Evolutionary conservation across 2,113 vertebrate genomes (phyloP).

Genomic region (Reinhardtius hippoglossoides): DNA sequence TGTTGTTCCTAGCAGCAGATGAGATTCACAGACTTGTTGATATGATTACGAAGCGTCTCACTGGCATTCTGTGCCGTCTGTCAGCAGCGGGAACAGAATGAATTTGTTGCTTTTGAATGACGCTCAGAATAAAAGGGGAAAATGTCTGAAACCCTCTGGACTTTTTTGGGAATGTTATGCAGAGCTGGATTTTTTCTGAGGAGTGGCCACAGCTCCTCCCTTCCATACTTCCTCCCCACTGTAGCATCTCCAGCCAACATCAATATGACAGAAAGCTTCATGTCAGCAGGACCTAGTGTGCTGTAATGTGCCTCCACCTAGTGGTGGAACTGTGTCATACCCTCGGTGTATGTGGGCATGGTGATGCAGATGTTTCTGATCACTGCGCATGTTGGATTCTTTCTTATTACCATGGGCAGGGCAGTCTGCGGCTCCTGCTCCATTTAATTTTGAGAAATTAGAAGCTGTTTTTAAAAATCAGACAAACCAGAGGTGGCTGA

Average conservation of each 20-base stretch:
- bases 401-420: constrained; percentile 11
- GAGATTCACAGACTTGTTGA: constrained; percentile 46
- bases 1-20: constrained; percentile 42
- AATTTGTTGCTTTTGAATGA: constrained; percentile 50
- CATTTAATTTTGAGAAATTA: constrained; percentile 39
- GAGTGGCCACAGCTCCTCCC: constrained; percentile 62
- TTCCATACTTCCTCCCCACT: constrained; percentile 33
- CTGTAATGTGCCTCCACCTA: constrained; percentile 53
- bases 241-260: constrained; percentile 56
- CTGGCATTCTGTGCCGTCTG: constrained; percentile 19
- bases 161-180: constrained; percentile 73
- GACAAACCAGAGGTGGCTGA: background rate
- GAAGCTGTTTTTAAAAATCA: background rate
- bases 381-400: background rate
- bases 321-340: constrained; percentile 34
- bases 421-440: background rate
- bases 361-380: constrained; percentile 26
- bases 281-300: background rate
- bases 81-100: constrained; percentile 30
- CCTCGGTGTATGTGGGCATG: background rate
- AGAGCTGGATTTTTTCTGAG: constrained; percentile 56
- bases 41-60: constrained; percentile 9
- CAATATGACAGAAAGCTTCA: constrained; percentile 31
- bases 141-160: constrained; percentile 36
- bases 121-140: constrained; percentile 41